phyloP scores from a whole-genome alignment of 1,140 invertebrate species.

The Meloidogyne exigua region DNA sequence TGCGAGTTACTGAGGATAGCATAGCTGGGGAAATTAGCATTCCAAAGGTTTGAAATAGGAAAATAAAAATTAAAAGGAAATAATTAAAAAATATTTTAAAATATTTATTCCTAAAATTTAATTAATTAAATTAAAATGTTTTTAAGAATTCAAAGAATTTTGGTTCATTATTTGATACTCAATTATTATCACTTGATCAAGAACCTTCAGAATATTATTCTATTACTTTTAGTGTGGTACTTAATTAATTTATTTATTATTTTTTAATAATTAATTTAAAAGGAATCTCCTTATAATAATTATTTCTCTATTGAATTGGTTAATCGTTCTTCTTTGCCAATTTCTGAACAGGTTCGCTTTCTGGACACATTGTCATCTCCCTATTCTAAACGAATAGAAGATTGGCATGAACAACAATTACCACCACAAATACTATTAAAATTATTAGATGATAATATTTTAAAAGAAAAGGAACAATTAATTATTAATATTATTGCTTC shows the following conservation, averaged over 20 bases:
- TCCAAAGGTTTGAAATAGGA: conserved; percentile 46
- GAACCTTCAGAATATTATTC: conserved; percentile 45
- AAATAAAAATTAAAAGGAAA: not conserved
- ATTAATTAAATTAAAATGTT: no score
- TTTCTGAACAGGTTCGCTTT: conserved; percentile 5
- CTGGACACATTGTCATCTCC: not conserved
- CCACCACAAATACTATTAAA: conserved; percentile 12
- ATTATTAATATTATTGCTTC: not conserved
- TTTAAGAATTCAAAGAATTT: conserved; percentile 6
- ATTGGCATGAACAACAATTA: conserved; percentile 23
- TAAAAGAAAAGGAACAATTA: not conserved
- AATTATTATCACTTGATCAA: conserved; percentile 48
- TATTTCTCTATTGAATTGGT: conserved; percentile 10
- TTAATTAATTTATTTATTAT: not conserved
- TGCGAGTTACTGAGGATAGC: not conserved
- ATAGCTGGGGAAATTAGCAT: conserved; percentile 48
- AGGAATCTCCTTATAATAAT: conserved; percentile 11
- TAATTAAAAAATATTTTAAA: not conserved
- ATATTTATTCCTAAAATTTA: no score
- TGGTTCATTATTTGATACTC: conserved; percentile 44
- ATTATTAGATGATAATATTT: conserved; percentile 13
- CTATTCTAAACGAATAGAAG: conserved; percentile 15
- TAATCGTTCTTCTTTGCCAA: conserved; percentile 3
- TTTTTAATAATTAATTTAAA: not conserved
- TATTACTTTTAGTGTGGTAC: conserved; percentile 46